Percentiles rank a stretch among this genome's conserved stretches.
These are phyloP conservation scores for Latrodectus hesperus DNA, from an alignment of 2,888 invertebrate genomes.

Conservation along the genomic window DNA sequence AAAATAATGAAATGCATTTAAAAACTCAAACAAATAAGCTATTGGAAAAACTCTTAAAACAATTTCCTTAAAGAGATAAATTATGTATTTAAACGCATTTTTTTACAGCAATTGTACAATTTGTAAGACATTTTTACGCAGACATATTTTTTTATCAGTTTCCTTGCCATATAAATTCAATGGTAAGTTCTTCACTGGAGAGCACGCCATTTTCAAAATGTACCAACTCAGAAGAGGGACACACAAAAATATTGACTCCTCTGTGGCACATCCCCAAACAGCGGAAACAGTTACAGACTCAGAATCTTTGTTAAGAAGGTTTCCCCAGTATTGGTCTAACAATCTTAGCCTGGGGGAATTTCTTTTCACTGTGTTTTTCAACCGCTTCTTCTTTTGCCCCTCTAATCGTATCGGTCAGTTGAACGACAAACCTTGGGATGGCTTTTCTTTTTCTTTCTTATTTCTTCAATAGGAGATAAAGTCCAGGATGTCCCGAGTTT, in stretches of 20 bases:
- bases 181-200: constrained; percentile 14
- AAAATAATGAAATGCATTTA: too few relatives aligned
- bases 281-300: constrained; percentile 23
- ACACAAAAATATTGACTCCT: constrained; percentile 8
- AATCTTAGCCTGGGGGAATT: constrained; percentile 28
- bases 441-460: constrained; percentile 11
- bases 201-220: constrained; percentile 23
- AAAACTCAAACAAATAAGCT: too few relatives aligned
- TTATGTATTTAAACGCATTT: too few relatives aligned
- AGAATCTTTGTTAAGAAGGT: constrained; percentile 38
- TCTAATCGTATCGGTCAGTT: constrained; percentile 52
- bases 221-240: not conserved
- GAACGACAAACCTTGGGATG: constrained; percentile 43
- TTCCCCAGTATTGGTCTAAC: constrained; percentile 29
- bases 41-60: too few relatives aligned
- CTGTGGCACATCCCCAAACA: constrained; percentile 18
- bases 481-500: constrained; percentile 31
- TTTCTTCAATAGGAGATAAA: constrained; percentile 8
- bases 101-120: too few relatives aligned
- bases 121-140: too few relatives aligned
- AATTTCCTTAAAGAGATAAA: too few relatives aligned
- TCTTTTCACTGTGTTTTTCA: constrained; percentile 44
- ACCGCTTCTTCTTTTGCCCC: not conserved
- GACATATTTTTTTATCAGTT: too few relatives aligned
- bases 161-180: too few relatives aligned